Percentiles rank a stretch among this genome's conserved stretches.
Conservation (phyloP, 2,797 vertebrate genomes). For the Scolopax rusticola region DNA sequence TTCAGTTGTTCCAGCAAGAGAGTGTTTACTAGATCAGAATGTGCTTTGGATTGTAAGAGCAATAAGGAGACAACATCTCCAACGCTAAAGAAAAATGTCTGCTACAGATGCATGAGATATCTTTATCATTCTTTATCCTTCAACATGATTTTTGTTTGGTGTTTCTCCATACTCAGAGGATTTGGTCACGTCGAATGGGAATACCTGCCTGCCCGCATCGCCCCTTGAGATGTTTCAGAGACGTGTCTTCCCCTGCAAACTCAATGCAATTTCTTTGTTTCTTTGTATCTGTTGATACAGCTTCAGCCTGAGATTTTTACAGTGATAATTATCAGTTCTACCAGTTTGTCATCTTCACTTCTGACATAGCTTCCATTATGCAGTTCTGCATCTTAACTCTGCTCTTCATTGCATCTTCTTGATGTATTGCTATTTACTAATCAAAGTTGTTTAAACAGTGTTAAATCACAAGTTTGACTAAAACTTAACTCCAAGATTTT, state of each 20-base stretch:
- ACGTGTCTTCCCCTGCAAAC: neutral
- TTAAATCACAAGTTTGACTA: neutral
- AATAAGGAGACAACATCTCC: neutral
- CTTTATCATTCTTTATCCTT: neutral
- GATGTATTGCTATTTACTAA: neutral
- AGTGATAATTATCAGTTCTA: neutral
- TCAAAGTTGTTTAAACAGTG: neutral
- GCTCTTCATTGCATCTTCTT: neutral
- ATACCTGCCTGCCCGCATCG: neutral
- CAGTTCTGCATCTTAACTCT: neutral
- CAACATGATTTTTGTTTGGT: neutral
- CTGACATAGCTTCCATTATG: neutral
- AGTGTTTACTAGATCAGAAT: neutral
- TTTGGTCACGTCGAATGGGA: neutral
- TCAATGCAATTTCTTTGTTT: neutral
- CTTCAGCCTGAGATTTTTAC: slow-evolving; percentile 18
- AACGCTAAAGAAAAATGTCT: neutral
- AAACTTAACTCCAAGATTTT: neutral
- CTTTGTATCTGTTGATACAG: neutral
- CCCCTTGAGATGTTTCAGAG: neutral
- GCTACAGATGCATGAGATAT: neutral
- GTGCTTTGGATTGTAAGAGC: neutral
- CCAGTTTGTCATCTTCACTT: neutral
- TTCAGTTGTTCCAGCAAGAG: neutral
- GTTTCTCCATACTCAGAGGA: neutral